Percentiles rank a stretch among this genome's conserved stretches.
phyloP scores from a whole-genome alignment of 2,888 invertebrate species.

The Bombyx huttoni region DNA sequence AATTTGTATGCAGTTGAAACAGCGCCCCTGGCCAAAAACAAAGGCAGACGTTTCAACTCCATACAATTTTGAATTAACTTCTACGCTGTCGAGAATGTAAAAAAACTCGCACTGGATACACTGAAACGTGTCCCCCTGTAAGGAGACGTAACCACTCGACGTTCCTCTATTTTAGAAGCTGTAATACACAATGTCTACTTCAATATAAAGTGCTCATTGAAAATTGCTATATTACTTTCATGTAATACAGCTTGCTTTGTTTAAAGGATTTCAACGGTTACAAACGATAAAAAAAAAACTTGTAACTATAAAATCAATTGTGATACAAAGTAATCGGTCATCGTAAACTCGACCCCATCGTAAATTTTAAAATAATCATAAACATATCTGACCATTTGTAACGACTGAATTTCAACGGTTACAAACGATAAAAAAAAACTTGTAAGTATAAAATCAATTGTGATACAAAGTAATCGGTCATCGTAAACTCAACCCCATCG shows the following conservation, averaged over 20 bases:
- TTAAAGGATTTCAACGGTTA: not conserved
- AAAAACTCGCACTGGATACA: too few species aligned
- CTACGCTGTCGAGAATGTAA: too few species aligned
- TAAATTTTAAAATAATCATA: conserved; percentile 17
- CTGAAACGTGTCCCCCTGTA: too few species aligned
- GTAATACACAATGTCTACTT: not conserved
- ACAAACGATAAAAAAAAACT: too few species aligned
- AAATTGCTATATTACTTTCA: too few species aligned
- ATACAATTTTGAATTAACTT: too few species aligned
- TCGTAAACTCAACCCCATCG: conserved; percentile 6
- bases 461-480: conserved; percentile 6
- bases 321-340: conserved; percentile 6
- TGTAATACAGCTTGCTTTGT: too few species aligned
- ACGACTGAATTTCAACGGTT: too few species aligned
- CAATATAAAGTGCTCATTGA: not conserved
- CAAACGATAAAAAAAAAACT: not conserved
- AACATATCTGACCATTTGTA: conserved; percentile 42
- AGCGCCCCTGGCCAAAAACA: too few species aligned
- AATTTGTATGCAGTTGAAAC: too few species aligned
- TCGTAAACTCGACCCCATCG: conserved; percentile 6
- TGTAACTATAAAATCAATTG: not conserved
- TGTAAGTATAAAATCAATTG: too few species aligned
- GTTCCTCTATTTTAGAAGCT: not conserved
- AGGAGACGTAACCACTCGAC: not conserved
- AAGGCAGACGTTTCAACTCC: too few species aligned